Evolutionary conservation across 2,113 vertebrate species (phyloP).

Genomic region (Struthio camelus): DNA sequence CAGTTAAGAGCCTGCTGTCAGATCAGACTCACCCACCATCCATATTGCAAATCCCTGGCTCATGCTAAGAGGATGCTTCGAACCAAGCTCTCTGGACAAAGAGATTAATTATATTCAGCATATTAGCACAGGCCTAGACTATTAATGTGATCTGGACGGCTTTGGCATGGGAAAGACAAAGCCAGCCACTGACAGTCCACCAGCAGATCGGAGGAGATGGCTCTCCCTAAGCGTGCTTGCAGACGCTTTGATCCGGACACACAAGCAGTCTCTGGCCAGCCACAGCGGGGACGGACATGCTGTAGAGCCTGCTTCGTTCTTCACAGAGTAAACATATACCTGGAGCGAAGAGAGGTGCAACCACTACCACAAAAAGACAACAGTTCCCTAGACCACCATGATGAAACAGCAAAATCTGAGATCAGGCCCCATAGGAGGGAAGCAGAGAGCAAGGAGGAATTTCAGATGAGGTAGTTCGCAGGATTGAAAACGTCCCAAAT

Average conservation of each 20-base stretch:
- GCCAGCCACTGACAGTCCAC: background rate
- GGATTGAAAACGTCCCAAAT: background rate
- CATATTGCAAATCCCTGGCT: background rate
- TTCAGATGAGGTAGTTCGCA: background rate
- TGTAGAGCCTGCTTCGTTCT: background rate
- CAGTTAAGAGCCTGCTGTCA: background rate
- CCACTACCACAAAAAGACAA: background rate
- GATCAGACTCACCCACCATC: background rate
- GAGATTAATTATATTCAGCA: background rate
- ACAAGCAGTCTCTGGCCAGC: background rate
- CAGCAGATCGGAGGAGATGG: background rate
- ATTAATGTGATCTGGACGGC: background rate
- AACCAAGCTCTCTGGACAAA: background rate
- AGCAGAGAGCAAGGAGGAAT: background rate
- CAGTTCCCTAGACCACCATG: background rate
- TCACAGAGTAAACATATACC: background rate
- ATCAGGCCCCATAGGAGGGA: fast-evolving
- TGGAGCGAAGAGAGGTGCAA: background rate
- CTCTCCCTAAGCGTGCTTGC: background rate
- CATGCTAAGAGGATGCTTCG: background rate
- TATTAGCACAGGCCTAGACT: background rate
- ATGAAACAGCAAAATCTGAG: background rate
- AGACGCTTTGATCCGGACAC: background rate
- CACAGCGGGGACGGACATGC: background rate
- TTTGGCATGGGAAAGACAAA: background rate